These are phyloP conservation scores for Ptychoptera contaminata DNA, from an alignment of 2,888 invertebrate genomes.

Conservation along the genomic window DNA sequence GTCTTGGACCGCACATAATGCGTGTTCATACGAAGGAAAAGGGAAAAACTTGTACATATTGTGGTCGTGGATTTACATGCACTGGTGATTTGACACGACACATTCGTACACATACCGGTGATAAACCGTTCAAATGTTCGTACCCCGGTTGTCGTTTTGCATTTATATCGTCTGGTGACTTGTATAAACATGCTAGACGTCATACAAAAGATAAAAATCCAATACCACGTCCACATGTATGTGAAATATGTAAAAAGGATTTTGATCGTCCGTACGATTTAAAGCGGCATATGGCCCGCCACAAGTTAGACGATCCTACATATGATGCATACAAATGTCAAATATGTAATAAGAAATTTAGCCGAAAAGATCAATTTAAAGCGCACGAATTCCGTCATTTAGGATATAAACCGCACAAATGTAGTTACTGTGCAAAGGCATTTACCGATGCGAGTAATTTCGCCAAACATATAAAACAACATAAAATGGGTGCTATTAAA, in stretches of 20 bases:
- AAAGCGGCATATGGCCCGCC: slow-evolving; percentile 1
- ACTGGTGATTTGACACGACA: slow-evolving; percentile 7
- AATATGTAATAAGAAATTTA: slow-evolving; percentile 1
- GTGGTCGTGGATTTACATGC: slow-evolving; percentile 6
- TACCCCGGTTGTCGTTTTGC: background rate
- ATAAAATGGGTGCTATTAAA: background rate
- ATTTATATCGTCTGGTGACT: slow-evolving; percentile 3
- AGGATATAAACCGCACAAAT: background rate
- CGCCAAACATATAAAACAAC: slow-evolving; percentile 2
- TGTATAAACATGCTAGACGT: slow-evolving; percentile 3
- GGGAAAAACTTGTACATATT: slow-evolving; percentile 3
- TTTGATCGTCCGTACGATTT: slow-evolving; percentile 4
- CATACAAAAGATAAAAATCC: background rate
- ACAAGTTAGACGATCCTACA: slow-evolving; percentile 2
- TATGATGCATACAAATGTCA: slow-evolving; percentile 1
- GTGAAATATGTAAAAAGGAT: background rate
- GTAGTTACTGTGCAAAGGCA: background rate
- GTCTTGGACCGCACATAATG: background rate
- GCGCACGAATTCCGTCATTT: slow-evolving; percentile 1
- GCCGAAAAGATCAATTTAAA: slow-evolving; percentile 1
- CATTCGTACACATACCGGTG: slow-evolving; percentile 4
- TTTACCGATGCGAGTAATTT: slow-evolving; percentile 2
- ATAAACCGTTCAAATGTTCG: slow-evolving; percentile 5
- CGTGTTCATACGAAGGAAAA: slow-evolving; percentile 2
- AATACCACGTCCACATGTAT: slow-evolving; percentile 1